phyloP scores from a whole-genome alignment of 1,140 invertebrate species.

The Babylonia areolata region DNA sequence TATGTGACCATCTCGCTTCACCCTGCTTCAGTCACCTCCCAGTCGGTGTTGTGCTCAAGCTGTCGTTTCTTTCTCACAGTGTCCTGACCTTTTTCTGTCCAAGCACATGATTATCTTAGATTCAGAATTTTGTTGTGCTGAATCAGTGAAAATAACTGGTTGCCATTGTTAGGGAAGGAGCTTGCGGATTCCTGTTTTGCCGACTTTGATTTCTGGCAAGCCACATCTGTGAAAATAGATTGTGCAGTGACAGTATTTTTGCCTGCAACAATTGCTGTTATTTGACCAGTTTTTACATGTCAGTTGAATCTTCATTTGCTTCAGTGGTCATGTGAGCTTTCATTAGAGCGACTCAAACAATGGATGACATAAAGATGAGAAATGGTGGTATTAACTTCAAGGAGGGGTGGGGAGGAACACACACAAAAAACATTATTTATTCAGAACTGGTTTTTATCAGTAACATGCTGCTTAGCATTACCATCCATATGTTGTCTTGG shows the following conservation, averaged over 20 bases:
- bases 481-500: background rate
- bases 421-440: background rate
- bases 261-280: background rate
- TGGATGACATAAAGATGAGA: background rate
- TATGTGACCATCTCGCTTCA: background rate
- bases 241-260: background rate
- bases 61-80: background rate
- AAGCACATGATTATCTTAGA: background rate
- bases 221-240: background rate
- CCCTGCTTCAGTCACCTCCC: slow-evolving; percentile 1
- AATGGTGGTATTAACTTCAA: background rate
- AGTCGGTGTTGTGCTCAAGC: background rate
- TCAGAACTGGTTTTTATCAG: background rate
- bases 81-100: background rate
- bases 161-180: background rate
- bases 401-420: background rate
- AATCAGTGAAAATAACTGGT: background rate
- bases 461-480: no score
- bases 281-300: background rate
- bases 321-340: background rate
- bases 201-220: background rate
- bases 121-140: background rate
- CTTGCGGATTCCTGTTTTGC: background rate
- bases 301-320: background rate
- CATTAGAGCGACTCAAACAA: background rate